Evolutionary conservation across 2,888 invertebrate genomes (phyloP), one percentile per base, ranked within the genome.

Genomic region (Amphipyra tragopoginis): DNA sequence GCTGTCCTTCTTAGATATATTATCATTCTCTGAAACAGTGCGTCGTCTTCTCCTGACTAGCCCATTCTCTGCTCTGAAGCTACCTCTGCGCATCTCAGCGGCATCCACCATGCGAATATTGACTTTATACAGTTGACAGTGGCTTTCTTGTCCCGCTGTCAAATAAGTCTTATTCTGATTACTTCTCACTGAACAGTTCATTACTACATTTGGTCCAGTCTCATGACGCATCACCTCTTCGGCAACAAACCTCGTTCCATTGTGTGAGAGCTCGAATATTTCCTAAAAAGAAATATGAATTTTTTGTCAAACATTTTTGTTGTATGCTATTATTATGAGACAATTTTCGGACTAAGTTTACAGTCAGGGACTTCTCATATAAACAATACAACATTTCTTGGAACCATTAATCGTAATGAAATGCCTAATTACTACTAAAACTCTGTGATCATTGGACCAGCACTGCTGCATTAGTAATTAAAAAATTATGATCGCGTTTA

Each of bases 71-170:
- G 94, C 92, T 44, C 94, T 93, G 65, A 95, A 95, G 78, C 95
- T 95, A 42, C 95, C 95, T 75, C 95, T 92, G 21, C 96, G 90
- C 89, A 96, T 95, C 77, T 95, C 95, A 0, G 95, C 89, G 1
- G 95, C 95, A 67, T 95, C 93, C 10, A 95, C 90, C 89, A 96
- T 95, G 84, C 96, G 93, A 77, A 95, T 92, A 89, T 95, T 95
- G 4, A 98, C 97, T 85, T 96, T 96, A 86, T 98, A 98, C 80
- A 98, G 93, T 87, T 98, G 98, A 85, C 98, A 98, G 83, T 98
- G 97, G 72, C 97, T 98, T 92, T 99, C 98, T 91, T 98, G 98
- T 0, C 99, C 99, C 8, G 98, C 98, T 1, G 98, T 97, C 52
- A 99, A 92, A 90, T 97, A 97, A 11, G 97, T 97, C 81, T 96